These are phyloP conservation scores for Gadus chalcogrammus DNA, from an alignment of 2,113 vertebrate genomes.

Conservation along the genomic window DNA sequence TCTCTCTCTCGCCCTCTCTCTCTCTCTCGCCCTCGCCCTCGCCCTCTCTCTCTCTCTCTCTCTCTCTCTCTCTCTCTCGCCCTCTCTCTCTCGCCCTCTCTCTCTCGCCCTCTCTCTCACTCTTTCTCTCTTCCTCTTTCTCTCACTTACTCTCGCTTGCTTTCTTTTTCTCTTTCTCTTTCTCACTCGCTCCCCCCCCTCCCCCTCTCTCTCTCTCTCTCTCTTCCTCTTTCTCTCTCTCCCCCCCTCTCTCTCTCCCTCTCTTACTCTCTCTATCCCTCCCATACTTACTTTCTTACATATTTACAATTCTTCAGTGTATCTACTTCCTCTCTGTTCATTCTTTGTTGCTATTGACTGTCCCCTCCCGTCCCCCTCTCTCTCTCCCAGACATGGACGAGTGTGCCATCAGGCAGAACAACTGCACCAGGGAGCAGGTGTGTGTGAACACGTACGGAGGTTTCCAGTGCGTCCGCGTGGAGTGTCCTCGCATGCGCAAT, in stretches of 20 bases:
- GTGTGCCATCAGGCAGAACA: slow-evolving; percentile 74
- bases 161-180: no score
- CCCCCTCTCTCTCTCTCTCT: no score
- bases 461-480: slow-evolving; percentile 78
- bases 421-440: slow-evolving; percentile 77
- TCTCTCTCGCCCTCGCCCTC: neutral
- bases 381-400: slow-evolving; percentile 78
- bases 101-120: no score
- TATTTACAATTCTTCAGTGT: no score
- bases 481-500: slow-evolving; percentile 75
- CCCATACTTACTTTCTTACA: neutral
- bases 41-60: no score
- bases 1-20: neutral
- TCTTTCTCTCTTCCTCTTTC: no score
- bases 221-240: neutral
- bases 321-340: neutral
- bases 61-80: neutral
- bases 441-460: slow-evolving; percentile 84
- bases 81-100: neutral
- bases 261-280: neutral
- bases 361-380: neutral
- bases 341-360: neutral
- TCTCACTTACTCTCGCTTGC: no score
- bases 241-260: neutral
- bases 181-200: no score